These are phyloP conservation scores for Xylocopa sonorina DNA, from an alignment of 1,140 invertebrate genomes.

Conservation along the genomic window DNA sequence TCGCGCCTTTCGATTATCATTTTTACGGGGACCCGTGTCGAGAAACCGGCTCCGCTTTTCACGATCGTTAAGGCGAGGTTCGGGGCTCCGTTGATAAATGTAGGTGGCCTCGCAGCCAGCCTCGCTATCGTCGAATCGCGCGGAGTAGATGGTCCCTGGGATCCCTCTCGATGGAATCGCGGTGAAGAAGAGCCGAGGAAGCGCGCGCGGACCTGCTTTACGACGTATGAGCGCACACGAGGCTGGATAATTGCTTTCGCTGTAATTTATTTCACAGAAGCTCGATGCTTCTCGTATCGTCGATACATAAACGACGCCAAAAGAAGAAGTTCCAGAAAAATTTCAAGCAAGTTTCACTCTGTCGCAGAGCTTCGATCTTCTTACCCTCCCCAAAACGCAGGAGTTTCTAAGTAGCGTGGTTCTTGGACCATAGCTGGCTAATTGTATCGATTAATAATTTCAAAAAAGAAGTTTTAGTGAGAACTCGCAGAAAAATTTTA, in stretches of 20 bases:
- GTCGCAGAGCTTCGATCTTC: too few relatives aligned
- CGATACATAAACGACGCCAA: too few relatives aligned
- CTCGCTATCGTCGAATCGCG: conserved; percentile 38
- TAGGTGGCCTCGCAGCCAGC: conserved; percentile 7
- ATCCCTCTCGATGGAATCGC: conserved; percentile 10
- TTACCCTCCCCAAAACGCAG: too few relatives aligned
- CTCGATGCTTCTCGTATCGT: too few relatives aligned
- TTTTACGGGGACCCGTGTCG: conserved; percentile 1
- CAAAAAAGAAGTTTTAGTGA: too few relatives aligned
- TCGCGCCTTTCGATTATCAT: conserved; percentile 47
- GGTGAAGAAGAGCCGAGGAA: neutral
- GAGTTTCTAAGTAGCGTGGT: neutral
- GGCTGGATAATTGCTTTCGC: too few relatives aligned
- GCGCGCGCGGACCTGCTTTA: neutral
- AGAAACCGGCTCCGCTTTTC: conserved; percentile 34
- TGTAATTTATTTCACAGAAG: too few relatives aligned
- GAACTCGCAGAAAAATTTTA: conserved; percentile 16
- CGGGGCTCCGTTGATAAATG: conserved; percentile 31
- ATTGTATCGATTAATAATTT: conserved; percentile 74
- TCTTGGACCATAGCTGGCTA: conserved; percentile 45
- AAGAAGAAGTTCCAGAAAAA: too few relatives aligned
- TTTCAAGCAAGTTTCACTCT: conserved; percentile 39
- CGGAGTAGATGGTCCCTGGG: conserved; percentile 19
- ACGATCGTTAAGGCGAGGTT: conserved; percentile 44
- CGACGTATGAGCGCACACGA: too few relatives aligned